Evolutionary conservation across 1,140 invertebrate genomes (phyloP), one percentile per base, ranked within the genome.

Genomic region (Rhyzopertha dominica): DNA sequence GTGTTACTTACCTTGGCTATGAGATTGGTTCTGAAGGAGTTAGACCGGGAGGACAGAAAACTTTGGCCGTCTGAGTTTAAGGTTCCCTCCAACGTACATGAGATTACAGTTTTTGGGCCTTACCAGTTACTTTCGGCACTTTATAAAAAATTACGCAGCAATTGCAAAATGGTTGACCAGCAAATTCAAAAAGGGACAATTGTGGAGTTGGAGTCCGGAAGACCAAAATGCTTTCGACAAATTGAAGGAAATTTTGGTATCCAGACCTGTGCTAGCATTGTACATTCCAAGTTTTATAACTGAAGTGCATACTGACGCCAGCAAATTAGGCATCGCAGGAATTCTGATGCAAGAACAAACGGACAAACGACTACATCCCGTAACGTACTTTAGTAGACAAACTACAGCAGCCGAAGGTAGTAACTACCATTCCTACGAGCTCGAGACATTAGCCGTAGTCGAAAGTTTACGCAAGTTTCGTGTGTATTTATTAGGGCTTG

Each of bases 361-460:
- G 3, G 37, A 42, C 12, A 30, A 32, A 5, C 22, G 32, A 14
- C 25, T 51, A 26, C 40, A 45, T 17, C 39, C 45, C 19, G 48
- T 51, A 9, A 35, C 41, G 1, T 57, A 54, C 34, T 54, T 29
- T 30, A 57, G 54, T 36, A 25, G 38, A 2, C 46, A 48, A 34
- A 59, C 53, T 2, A 57, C 41, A 72, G 34, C 24, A 1, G 34
- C 31, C 1, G 50, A 56, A 31, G n/a, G n/a, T 16, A 41, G n/a
- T n/a, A n/a, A 35, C 38, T 49, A 45, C 38, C 46, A 73, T 43
- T 68, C 66, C 9, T 68, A 60, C 17, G 71, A 77, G 44, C 35
- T 56, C 2, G 52, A 60, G 20, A 35, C 35, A 5, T 25, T 56
- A 3, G 54, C 49, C 5, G 44, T 57, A 3, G 51, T 55, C 1